Percentiles rank a stretch among this genome's conserved stretches.
Conservation (phyloP, 2,113 vertebrate genomes). For the Amphilophus citrinellus region DNA sequence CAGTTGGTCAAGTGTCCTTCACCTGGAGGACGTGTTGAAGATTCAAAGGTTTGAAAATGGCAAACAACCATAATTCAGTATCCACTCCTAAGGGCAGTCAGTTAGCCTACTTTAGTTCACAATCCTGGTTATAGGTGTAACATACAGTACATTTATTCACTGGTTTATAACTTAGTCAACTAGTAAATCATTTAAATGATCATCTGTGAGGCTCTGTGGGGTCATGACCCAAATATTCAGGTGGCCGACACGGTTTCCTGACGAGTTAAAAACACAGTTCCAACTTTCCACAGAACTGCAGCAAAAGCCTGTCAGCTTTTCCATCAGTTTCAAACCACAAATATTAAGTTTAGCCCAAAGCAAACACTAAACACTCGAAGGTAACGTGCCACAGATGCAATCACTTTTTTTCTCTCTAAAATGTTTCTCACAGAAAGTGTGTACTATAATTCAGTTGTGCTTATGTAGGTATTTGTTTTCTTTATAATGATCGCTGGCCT, state of each 20-base stretch:
- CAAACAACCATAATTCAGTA: background rate
- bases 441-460: background rate
- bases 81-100: background rate
- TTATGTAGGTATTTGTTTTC: slow-evolving; percentile 7
- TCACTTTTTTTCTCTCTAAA: background rate
- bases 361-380: background rate
- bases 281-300: background rate
- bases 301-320: background rate
- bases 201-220: background rate
- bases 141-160: background rate
- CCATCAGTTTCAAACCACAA: background rate
- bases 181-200: background rate
- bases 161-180: background rate
- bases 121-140: background rate
- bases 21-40: background rate
- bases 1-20: background rate
- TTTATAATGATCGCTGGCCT: background rate
- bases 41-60: slow-evolving; percentile 3
- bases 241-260: background rate
- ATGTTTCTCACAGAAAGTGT: background rate
- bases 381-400: background rate
- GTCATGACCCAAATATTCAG: background rate
- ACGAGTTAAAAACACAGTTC: background rate
- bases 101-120: no score
- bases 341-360: background rate